These are phyloP conservation scores for Pandion haliaetus DNA, from an alignment of 2,113 vertebrate species.

Conservation along the genomic window DNA sequence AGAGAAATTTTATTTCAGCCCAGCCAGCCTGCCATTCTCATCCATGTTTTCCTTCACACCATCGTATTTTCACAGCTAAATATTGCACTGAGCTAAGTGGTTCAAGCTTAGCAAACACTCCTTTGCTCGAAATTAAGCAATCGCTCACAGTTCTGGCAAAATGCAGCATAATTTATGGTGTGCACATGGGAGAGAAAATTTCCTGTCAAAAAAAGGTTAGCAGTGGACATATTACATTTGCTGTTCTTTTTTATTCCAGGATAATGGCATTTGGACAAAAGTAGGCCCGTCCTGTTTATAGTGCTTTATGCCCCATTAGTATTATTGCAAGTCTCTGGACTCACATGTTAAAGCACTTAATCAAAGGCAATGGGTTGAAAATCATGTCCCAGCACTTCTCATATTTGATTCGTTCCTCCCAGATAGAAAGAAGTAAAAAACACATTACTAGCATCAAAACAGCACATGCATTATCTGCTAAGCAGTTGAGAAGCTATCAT, in stretches of 20 bases:
- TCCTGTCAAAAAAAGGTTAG: conserved; percentile 79
- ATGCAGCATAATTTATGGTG: conserved; percentile 67
- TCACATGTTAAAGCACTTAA: conserved; percentile 98
- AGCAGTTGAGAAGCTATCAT: conserved; percentile 89
- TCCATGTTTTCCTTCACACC: not conserved
- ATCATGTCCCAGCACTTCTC: conserved; percentile 94
- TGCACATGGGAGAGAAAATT: conserved; percentile 63
- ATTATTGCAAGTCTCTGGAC: conserved; percentile 94
- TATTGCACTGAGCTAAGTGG: not conserved
- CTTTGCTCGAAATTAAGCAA: conserved; percentile 41
- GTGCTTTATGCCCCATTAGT: conserved; percentile 95
- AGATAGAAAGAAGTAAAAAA: conserved; percentile 88
- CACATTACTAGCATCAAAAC: conserved; percentile 83
- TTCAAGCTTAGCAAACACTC: conserved; percentile 5
- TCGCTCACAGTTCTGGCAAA: conserved; percentile 59
- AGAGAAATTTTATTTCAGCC: not conserved
- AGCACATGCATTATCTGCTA: conserved; percentile 91
- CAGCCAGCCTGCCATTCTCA: not conserved
- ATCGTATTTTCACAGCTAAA: not conserved
- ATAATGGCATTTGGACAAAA: conserved; percentile 88
- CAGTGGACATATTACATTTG: conserved; percentile 84
- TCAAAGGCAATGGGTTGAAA: conserved; percentile 99
- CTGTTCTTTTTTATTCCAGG: conserved; percentile 84
- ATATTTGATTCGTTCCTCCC: conserved; percentile 97
- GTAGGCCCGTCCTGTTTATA: conserved; percentile 76